These are phyloP conservation scores for Pipistrellus nathusii DNA, from an alignment of 2,797 vertebrate genomes.

Conservation along the genomic window DNA sequence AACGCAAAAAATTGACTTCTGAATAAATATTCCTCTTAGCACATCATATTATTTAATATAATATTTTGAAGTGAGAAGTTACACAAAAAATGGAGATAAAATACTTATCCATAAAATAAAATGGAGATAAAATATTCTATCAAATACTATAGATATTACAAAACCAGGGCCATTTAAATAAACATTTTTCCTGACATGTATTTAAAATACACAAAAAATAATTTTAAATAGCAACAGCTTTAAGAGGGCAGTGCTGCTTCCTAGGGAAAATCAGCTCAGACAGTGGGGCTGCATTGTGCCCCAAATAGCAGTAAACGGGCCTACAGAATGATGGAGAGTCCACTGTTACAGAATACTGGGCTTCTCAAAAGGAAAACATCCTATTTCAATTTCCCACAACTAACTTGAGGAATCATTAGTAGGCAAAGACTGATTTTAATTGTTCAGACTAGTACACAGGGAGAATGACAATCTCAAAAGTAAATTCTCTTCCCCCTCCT, in stretches of 20 bases:
- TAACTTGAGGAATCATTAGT: constrained; percentile 53
- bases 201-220: constrained; percentile 40
- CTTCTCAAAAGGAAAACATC: constrained; percentile 26
- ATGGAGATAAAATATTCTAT: background rate
- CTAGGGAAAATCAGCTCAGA: constrained; percentile 53
- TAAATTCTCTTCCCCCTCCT: constrained; percentile 52
- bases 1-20: constrained; percentile 16
- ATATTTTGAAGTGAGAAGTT: constrained; percentile 18
- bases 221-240: constrained; percentile 52
- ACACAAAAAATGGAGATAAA: constrained; percentile 35
- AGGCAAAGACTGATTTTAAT: constrained; percentile 72
- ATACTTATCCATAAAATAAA: constrained; percentile 45
- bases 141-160: background rate
- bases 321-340: background rate
- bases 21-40: constrained; percentile 14
- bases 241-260: background rate
- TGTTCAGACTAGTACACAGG: constrained; percentile 62
- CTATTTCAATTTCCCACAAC: constrained; percentile 15
- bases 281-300: background rate
- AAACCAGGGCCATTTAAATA: constrained; percentile 37
- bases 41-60: constrained; percentile 41
- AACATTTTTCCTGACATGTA: constrained; percentile 15
- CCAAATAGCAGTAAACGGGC: background rate
- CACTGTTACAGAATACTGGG: background rate
- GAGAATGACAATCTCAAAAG: constrained; percentile 72